Evolutionary conservation across 2,888 invertebrate genomes (phyloP).

Genomic region (Margaritifera margaritifera): DNA sequence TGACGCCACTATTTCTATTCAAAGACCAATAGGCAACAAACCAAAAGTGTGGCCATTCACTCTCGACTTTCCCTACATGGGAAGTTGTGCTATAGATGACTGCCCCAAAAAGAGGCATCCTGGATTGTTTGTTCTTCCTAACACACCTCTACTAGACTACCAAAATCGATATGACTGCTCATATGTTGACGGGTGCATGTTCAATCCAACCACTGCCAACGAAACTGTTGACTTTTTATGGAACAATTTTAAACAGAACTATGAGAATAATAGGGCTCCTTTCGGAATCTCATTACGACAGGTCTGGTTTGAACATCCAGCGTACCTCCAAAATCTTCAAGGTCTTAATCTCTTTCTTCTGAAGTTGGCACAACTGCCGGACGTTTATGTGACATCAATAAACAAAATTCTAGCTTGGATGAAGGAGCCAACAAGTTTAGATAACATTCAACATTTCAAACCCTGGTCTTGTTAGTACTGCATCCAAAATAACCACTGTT

Average conservation of each 20-base stretch:
- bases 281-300: constrained; percentile 88
- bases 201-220: constrained; percentile 45
- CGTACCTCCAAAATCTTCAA: constrained; percentile 39
- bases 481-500: too few relatives aligned
- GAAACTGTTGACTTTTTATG: constrained; percentile 75
- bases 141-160: constrained; percentile 44
- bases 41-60: constrained; percentile 97
- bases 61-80: constrained; percentile 79
- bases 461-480: constrained; percentile 34
- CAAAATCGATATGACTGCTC: constrained; percentile 48
- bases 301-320: constrained; percentile 79
- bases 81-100: constrained; percentile 33
- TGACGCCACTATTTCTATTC: constrained; percentile 47
- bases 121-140: constrained; percentile 80
- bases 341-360: constrained; percentile 51
- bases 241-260: constrained; percentile 84
- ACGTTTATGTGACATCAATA: constrained; percentile 53
- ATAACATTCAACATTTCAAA: constrained; percentile 25
- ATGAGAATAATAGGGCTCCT: constrained; percentile 81
- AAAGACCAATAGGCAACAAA: constrained; percentile 73
- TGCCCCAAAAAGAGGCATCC: constrained; percentile 67
- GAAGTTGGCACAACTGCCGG: constrained; percentile 36
- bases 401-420: constrained; percentile 56
- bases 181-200: constrained; percentile 62
- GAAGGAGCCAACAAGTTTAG: constrained; percentile 46